A percentile compares a stretch with the other conserved stretches of the same genome.
phyloP scores from a whole-genome alignment of 2,113 vertebrate species.

The Calypte anna region DNA sequence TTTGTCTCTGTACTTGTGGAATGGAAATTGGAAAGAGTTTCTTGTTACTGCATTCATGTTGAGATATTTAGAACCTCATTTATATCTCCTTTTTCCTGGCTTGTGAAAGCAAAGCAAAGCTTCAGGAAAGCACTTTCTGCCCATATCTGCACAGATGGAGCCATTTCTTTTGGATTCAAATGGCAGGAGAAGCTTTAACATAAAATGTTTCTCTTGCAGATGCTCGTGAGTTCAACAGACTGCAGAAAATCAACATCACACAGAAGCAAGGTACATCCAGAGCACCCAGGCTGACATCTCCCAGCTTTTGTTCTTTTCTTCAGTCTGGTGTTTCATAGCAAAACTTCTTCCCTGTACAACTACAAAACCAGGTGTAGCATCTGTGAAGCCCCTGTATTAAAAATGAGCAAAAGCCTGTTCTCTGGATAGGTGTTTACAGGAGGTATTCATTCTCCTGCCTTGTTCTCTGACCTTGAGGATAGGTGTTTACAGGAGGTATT shows the following conservation, averaged over 20 bases:
- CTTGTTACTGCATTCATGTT: not conserved
- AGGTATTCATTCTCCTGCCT: not conserved
- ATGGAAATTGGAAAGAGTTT: not conserved
- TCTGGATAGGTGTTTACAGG: not conserved
- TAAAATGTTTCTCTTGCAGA: conserved; percentile 60
- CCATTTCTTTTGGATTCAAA: not conserved
- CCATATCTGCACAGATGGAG: not conserved
- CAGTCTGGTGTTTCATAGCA: not conserved
- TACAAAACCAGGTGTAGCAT: not conserved
- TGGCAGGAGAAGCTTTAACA: not conserved
- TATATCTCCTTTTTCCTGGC: not conserved
- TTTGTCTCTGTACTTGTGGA: not conserved
- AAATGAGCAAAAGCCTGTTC: not conserved
- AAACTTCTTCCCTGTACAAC: not conserved
- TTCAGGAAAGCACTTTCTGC: not conserved
- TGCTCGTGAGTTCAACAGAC: conserved; percentile 71
- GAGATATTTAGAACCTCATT: not conserved
- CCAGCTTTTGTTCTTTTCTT: not conserved
- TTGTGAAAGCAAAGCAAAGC: not conserved
- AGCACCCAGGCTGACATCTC: not conserved
- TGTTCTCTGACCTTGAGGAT: not conserved
- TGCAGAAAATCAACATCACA: conserved; percentile 73
- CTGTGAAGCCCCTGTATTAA: not conserved
- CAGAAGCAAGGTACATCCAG: conserved; percentile 62
- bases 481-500: not conserved